These are phyloP conservation scores for Eudasyphora cyanicolor DNA, from an alignment of 2,888 invertebrate species.

Conservation along the genomic window DNA sequence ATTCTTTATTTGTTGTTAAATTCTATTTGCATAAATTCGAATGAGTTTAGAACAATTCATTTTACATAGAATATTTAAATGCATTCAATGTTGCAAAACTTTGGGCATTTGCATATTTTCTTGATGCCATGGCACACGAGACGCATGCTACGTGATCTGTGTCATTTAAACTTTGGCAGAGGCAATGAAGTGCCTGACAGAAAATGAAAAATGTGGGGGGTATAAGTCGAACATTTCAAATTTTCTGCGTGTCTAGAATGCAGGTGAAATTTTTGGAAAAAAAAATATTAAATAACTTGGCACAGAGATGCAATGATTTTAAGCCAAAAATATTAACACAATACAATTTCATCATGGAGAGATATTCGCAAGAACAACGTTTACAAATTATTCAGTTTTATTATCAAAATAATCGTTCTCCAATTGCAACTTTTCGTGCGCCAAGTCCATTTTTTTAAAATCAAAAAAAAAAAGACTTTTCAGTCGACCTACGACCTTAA, in stretches of 20 bases:
- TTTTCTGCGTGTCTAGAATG: neutral
- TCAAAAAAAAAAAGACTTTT: too few relatives aligned
- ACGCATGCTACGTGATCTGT: constrained; percentile 6
- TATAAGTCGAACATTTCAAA: neutral
- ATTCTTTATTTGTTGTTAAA: neutral
- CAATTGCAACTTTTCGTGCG: too few relatives aligned
- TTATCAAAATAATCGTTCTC: too few relatives aligned
- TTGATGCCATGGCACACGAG: neutral
- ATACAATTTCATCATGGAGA: too few relatives aligned
- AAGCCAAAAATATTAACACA: neutral
- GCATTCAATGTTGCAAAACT: neutral
- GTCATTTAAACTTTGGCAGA: neutral
- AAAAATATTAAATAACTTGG: too few relatives aligned
- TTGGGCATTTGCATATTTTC: neutral
- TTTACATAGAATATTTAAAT: neutral
- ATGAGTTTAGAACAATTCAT: neutral
- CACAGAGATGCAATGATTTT: neutral
- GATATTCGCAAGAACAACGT: too few relatives aligned
- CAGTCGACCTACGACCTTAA: too few relatives aligned
- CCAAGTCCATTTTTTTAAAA: too few relatives aligned
- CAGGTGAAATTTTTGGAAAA: too few relatives aligned
- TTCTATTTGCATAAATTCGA: neutral
- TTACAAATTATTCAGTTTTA: too few relatives aligned
- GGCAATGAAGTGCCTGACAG: neutral
- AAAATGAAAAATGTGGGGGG: neutral